Base-by-base conservation (phyloP, 1,140 invertebrate genomes). In the Heliconius congener region DNA sequence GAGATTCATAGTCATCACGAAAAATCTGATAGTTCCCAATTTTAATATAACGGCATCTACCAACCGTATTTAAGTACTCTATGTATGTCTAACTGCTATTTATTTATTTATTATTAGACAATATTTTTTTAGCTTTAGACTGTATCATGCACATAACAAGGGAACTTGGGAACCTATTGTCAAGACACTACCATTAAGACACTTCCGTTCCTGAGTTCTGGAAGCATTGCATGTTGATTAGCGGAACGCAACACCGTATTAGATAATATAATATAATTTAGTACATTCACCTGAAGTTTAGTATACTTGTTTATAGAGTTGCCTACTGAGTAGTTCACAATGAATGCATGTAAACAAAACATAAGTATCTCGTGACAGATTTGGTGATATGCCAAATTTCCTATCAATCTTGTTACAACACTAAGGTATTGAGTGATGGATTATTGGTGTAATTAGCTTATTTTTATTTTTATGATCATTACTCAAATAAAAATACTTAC, bases 311-410 rank as follows among this genome's bases (percentile, higher is more conserved):
- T 27, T 30, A 30, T 8, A 66, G 3, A 27, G 23, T 27, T 66
- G 3, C 23, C 60, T 13, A 16, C 27, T 30, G 60, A 66, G 11
- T 66, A 30, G 57, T 66, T 30, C 23, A 27, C 60, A 66, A 66
- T 66, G 60, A 66, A 73, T 39, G 75, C 77, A 37, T 75, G 76
- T 81, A 78, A 81, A 81, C 76, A 81, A 81, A 75, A 77, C 42
- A 50, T 46, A 27, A 79, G 39, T 77, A 71, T 71, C 78, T 76
- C n/a, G 73, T 78, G 80, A 78, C 80, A 81, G 78, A 78, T 81
- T 75, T 78, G 80, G 76, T 81, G 6, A 71, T 78, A 57, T 60
- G 80, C 80, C 80, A 81, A 81, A 71, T 39, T 27, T 39, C 37
- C 23, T 71, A 81, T 81, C 66, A 77, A 74, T 79, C 46, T 66